Conservation (phyloP, 2,113 vertebrate species). For the Ochotona curzoniae region DNA sequence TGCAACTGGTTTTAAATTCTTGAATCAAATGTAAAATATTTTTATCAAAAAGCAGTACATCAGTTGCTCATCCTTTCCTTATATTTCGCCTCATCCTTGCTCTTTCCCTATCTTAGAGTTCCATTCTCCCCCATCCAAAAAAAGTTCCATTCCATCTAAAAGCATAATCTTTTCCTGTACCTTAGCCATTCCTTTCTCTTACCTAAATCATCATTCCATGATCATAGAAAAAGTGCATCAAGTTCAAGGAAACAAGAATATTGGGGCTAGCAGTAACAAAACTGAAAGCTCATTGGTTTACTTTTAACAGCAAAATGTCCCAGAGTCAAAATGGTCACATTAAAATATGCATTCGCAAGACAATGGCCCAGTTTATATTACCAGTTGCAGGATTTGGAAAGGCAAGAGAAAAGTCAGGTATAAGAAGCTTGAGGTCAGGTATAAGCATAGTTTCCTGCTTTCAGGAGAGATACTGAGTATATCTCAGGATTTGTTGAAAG, state of each 20-base stretch:
- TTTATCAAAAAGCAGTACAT: neutral
- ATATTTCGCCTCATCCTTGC: neutral
- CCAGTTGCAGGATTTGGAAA: neutral
- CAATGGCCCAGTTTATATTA: neutral
- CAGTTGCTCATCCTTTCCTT: neutral
- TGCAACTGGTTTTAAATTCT: neutral
- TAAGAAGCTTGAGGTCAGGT: too few relatives aligned
- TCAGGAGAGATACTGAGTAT: neutral
- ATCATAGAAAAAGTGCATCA: neutral
- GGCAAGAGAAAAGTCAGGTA: neutral
- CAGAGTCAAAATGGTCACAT: neutral
- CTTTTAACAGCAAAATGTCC: neutral
- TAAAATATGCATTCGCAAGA: neutral
- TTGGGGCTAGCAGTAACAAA: neutral
- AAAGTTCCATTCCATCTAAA: neutral
- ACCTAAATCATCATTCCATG: neutral
- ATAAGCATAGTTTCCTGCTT: neutral
- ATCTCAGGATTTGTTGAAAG: neutral
- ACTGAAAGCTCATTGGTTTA: neutral
- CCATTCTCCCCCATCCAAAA: too few relatives aligned
- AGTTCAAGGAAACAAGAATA: neutral
- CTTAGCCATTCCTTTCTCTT: neutral
- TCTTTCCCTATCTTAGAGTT: neutral
- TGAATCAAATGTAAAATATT: neutral
- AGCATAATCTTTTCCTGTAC: neutral